phyloP scores from a whole-genome alignment of 2,888 invertebrate genomes.

The Pherbina coryleti region DNA sequence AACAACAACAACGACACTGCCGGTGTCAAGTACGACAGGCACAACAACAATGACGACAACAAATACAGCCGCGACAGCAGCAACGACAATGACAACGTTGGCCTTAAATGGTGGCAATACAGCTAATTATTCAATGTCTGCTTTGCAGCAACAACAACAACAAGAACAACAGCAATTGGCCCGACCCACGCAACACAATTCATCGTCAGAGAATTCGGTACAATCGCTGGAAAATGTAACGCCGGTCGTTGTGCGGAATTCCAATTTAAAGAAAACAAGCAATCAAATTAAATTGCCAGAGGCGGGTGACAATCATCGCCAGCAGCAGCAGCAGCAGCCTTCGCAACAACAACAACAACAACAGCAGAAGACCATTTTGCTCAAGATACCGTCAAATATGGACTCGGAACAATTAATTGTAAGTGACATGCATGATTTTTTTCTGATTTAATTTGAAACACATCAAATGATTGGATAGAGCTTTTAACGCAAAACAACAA shows the following conservation, averaged over 20 bases:
- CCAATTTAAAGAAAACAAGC: constrained; percentile 62
- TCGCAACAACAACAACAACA: constrained; percentile 45
- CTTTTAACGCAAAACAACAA: neutral
- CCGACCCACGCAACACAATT: constrained; percentile 53
- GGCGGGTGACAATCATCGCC: neutral
- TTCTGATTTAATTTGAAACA: neutral
- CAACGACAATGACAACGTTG: constrained; percentile 43
- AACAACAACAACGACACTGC: neutral
- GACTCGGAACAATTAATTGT: constrained; percentile 69
- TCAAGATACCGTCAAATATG: constrained; percentile 66
- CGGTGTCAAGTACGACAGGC: constrained; percentile 39
- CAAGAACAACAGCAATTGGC: constrained; percentile 37
- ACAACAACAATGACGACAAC: constrained; percentile 38
- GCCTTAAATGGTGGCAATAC: constrained; percentile 41
- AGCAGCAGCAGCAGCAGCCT: constrained; percentile 40
- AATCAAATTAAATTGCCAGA: constrained; percentile 50
- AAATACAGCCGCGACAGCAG: constrained; percentile 42
- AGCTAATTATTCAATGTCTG: constrained; percentile 49
- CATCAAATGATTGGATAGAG: too few relatives aligned
- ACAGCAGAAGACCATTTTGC: constrained; percentile 66
- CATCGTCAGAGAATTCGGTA: constrained; percentile 69
- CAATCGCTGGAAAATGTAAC: constrained; percentile 59
- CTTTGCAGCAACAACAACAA: constrained; percentile 48
- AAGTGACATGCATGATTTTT: constrained; percentile 52
- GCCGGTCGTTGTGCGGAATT: constrained; percentile 49